Conservation (phyloP, 2,888 invertebrate species). For the Spisula solida region DNA sequence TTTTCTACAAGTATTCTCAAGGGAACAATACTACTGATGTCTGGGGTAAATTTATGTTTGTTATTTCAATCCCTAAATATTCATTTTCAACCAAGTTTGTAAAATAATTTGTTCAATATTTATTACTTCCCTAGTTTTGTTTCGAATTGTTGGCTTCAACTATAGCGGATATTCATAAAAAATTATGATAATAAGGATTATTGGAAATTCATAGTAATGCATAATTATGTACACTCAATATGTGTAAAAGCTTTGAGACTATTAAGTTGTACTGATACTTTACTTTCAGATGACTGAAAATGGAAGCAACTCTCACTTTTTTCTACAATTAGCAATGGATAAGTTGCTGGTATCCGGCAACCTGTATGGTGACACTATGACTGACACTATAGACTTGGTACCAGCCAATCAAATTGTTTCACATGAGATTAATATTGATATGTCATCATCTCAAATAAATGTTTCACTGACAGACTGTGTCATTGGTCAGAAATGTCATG, state of each 20-base stretch:
- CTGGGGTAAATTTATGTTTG: conserved; percentile 56
- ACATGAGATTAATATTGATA: conserved; percentile 68
- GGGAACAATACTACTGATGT: conserved; percentile 78
- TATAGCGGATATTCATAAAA: no score
- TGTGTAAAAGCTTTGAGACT: no score
- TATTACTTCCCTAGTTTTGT: no score
- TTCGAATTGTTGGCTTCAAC: no score
- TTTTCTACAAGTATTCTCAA: conserved; percentile 78
- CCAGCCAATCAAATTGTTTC: conserved; percentile 59
- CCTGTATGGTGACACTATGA: conserved; percentile 68
- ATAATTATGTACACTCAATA: no score
- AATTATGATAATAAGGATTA: no score
- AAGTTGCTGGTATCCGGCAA: conserved; percentile 70
- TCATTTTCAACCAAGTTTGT: no score
- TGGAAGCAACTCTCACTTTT: conserved; percentile 67
- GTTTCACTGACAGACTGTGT: conserved; percentile 77
- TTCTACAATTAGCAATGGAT: conserved; percentile 69
- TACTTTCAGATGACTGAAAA: conserved; percentile 1
- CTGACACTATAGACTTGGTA: conserved; percentile 56
- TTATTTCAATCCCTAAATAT: no score
- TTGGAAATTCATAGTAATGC: no score
- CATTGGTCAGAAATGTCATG: conserved; percentile 64
- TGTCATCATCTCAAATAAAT: conserved; percentile 60
- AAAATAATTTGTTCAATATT: no score
- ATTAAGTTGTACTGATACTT: no score